Evolutionary conservation across 2,113 vertebrate genomes (phyloP), one percentile per base, ranked within the genome.

Genomic region (Leuciscus idus): DNA sequence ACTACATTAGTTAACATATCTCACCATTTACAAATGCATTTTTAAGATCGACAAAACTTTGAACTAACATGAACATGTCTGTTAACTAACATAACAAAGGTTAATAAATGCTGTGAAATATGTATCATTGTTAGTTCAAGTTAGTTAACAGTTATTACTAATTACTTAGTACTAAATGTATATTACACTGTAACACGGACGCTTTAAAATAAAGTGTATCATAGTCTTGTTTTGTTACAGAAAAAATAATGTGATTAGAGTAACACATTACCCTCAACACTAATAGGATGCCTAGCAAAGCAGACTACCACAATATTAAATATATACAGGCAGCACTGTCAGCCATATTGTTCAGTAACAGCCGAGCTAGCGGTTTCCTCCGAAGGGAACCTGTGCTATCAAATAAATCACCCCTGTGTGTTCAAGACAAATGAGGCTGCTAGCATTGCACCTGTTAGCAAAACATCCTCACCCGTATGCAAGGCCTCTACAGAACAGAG

Each of bases 381-480:
- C 75, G 52, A 61, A 77, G 81, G 75, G 77, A 82, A 59, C 77
- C 81, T 82, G 72, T 61, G 36, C 78, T 30, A 66, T 84, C 74
- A 76, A 84, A 81, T 86, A 76, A 83, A 86, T 86, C 64, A 84
- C 68, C 48, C 26, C 59, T 57, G 68, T 43, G 62, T 72, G 39
- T 28, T 76, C 52, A 30, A 84, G 87, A 88, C 76, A 84, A 86
- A 86, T 75, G 84, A 86, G 81, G 75, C 76, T 76, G 76, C 50
- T 70, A 70, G 46, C 57, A 72, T 87, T 66, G 83, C 85, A 89
- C 88, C 85, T 87, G 82, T 85, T 89, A 81, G 66, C 55, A 66
- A 77, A 87, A 75, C 83, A 82, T 87, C 82, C 68, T 86, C 64
- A 81, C 68, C 62, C 19, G 23, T 62, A 70, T 21, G 48, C 55